Conservation (phyloP, 53 echinoderm and acorn worm species). For the Paracentrotus lividus region DNA sequence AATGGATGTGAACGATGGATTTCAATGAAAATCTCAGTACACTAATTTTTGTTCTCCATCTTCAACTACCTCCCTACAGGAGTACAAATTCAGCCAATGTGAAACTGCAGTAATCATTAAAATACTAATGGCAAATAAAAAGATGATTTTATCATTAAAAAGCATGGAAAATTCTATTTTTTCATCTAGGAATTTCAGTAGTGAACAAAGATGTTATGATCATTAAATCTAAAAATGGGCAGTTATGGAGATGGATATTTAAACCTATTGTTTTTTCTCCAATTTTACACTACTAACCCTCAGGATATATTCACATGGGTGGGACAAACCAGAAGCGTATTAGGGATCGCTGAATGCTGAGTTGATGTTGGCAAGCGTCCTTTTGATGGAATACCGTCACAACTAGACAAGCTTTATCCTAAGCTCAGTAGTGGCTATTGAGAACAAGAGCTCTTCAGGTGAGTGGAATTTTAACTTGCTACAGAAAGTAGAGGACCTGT, state of each 20-base stretch:
- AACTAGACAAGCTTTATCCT: slow-evolving; percentile 96
- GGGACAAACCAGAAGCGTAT: slow-evolving; percentile 92
- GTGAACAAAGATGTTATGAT: too few species aligned
- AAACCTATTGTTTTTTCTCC: not conserved
- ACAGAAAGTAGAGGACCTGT: too few species aligned
- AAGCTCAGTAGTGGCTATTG: slow-evolving; percentile 95
- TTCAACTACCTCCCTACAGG: not conserved
- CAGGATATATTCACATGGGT: slow-evolving; percentile 79
- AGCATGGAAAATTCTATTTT: too few species aligned
- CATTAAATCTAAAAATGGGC: not conserved
- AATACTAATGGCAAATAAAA: too few species aligned
- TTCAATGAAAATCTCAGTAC: not conserved
- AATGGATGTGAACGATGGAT: not conserved
- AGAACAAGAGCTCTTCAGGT: slow-evolving; percentile 99
- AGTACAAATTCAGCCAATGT: slow-evolving; percentile 9
- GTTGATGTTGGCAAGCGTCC: slow-evolving; percentile 89
- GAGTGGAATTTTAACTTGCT: slow-evolving; percentile 32
- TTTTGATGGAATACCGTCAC: slow-evolving; percentile 93
- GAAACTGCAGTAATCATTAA: slow-evolving; percentile 62
- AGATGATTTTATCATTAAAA: too few species aligned
- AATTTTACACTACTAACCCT: not conserved
- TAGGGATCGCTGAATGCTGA: slow-evolving; percentile 94
- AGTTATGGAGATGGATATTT: not conserved
- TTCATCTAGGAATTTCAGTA: too few species aligned
- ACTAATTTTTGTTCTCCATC: not conserved